A percentile compares a stretch with the other conserved stretches of the same genome.
These are phyloP conservation scores for Corythornis vintsioides DNA, from an alignment of 2,113 vertebrate species.

Conservation along the genomic window DNA sequence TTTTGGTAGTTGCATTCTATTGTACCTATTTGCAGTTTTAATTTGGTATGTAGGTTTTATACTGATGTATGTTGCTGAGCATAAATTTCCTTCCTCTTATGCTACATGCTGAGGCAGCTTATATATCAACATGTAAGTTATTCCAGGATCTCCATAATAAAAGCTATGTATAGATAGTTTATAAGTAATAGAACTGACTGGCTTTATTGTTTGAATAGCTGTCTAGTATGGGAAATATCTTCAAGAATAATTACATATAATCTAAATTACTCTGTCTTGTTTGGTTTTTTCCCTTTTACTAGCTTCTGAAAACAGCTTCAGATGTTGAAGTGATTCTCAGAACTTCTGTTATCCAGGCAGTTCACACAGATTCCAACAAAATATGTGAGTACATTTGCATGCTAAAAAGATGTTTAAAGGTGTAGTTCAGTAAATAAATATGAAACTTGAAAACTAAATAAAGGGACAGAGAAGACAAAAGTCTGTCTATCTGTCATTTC, in stretches of 20 bases:
- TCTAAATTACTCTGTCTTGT: neutral
- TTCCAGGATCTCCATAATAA: neutral
- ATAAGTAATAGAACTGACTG: neutral
- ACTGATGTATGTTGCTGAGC: neutral
- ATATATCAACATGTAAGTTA: neutral
- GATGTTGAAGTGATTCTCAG: constrained; percentile 82
- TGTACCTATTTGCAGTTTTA: neutral
- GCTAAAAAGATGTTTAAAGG: neutral
- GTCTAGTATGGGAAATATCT: neutral
- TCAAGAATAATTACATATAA: neutral
- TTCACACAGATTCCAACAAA: constrained; percentile 74
- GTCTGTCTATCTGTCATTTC: neutral
- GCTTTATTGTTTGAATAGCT: neutral
- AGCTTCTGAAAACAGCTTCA: constrained; percentile 80
- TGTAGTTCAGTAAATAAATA: neutral
- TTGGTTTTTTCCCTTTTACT: neutral
- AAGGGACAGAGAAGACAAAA: neutral
- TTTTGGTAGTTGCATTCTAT: neutral
- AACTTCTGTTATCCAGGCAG: constrained; percentile 80
- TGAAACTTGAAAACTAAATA: neutral
- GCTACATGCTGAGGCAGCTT: neutral
- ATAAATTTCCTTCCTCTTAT: neutral
- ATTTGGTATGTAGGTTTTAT: neutral
- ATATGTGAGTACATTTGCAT: constrained; percentile 62
- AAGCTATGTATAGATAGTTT: neutral